Evolutionary conservation across 2,113 vertebrate genomes (phyloP), one percentile per base, ranked within the genome.

Genomic region (Calonectris borealis): DNA sequence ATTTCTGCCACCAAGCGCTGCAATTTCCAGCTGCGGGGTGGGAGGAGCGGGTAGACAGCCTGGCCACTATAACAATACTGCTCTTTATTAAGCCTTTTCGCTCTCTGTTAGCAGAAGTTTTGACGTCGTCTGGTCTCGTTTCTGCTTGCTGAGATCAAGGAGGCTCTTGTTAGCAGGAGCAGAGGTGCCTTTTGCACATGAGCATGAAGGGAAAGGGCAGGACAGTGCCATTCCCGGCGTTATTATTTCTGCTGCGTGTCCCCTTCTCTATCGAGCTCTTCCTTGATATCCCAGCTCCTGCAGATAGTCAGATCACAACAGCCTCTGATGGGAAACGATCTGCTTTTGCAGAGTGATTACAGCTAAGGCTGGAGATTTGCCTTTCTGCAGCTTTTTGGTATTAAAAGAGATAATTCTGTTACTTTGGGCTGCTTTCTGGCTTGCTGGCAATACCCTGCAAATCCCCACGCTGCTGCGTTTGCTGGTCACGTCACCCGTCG

Each of bases 141-240:
- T 77, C 83, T 89, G 52, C 83, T 66, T 48, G 42, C 38, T 70
- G 52, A 57, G 29, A 13, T 54, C 58, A 34, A 22, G n/a, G 66
- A 88, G 40, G 21, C 8, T 72, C 25, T 26, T 20, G 24, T n/a
- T 40, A 27, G 27, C 27, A 34, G 69, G 12, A 70, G 20, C 52
- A 65, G 49, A 80, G 36, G 18, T 31, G 38, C 44, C 54, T 93
- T 71, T 72, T 60, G 42, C 49, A 64, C 0, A 1, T 7, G 10
- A 83, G 54, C 15, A 2, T 1, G 66, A 69, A 60, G 31, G n/a
- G 31, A n/a, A 44, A 44, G 75, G 73, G 38, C 40, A 71, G 42
- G 55, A 36, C 46, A 24, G 44, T 25, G 58, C 54, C 85, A 22
- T 24, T 62, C 61, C 57, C 0, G 0, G 24, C 2, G 0, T 2